phyloP scores from a whole-genome alignment of 1,140 invertebrate species.

The Tribolium madens region DNA sequence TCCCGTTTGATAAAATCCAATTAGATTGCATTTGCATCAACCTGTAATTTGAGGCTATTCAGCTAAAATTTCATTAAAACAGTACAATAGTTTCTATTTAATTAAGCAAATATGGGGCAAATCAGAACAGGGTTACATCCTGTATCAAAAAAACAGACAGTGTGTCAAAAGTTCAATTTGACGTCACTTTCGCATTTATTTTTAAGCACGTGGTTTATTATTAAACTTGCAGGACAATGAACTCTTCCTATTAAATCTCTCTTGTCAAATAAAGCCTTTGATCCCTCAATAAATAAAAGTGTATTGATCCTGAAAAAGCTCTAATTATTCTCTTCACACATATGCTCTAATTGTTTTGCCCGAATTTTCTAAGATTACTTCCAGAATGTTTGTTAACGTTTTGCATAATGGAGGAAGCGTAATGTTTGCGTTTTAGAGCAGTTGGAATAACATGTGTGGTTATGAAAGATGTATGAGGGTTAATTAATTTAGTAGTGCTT shows the following conservation, averaged over 20 bases:
- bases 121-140: neutral
- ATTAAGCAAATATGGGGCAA: neutral
- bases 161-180: too few relatives aligned
- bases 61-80: conserved; percentile 19
- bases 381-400: neutral
- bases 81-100: conserved; percentile 1
- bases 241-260: neutral
- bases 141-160: neutral
- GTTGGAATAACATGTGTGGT: neutral
- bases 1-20: neutral
- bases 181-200: neutral
- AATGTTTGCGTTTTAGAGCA: neutral
- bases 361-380: too few relatives aligned
- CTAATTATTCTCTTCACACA: neutral
- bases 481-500: neutral
- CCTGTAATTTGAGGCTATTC: conserved; percentile 13
- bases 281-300: neutral
- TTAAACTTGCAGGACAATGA: neutral
- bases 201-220: neutral
- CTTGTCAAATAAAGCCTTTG: neutral
- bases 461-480: neutral
- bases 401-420: neutral
- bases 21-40: conserved; percentile 4
- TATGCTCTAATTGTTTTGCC: neutral
- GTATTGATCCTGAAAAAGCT: neutral